Evolutionary conservation across 2,888 invertebrate genomes (phyloP).

Genomic region (Polymixis flavicincta): DNA sequence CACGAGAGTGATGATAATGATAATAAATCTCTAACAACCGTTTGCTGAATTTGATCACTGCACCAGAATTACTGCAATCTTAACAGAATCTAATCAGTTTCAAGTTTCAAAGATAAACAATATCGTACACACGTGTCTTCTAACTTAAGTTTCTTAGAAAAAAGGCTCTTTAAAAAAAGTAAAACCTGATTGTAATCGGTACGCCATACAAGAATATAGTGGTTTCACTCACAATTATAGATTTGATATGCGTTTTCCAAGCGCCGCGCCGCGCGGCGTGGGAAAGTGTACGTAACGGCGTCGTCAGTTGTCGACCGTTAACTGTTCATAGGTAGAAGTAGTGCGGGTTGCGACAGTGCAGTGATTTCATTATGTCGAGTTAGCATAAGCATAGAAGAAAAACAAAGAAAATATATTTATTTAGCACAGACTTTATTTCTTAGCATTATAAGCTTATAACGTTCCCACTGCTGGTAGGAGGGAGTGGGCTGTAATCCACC

Average conservation of each 20-base stretch:
- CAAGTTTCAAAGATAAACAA: background rate
- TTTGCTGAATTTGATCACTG: background rate
- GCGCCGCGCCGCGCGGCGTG: constrained; percentile 37
- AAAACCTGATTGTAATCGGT: constrained; percentile 22
- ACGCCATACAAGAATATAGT: background rate
- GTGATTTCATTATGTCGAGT: constrained; percentile 14
- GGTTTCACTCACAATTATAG: constrained; percentile 48
- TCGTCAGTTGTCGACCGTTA: constrained; percentile 8
- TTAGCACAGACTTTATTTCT: too few relatives aligned
- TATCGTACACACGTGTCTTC: background rate
- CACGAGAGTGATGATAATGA: too few relatives aligned
- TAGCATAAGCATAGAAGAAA: background rate
- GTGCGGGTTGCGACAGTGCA: constrained; percentile 4
- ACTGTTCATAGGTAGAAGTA: constrained; percentile 22
- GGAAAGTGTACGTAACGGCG: constrained; percentile 48
- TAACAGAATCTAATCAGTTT: background rate
- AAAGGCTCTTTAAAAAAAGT: background rate
- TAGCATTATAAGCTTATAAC: too few relatives aligned
- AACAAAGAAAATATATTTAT: too few relatives aligned
- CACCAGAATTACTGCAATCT: background rate
- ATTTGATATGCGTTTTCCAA: constrained; percentile 51
- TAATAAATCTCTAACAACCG: background rate
- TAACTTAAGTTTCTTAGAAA: background rate
- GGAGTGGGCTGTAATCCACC: too few relatives aligned
- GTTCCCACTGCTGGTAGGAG: too few relatives aligned